Percentiles rank a stretch among this genome's conserved stretches.
Evolutionary conservation across 2,888 invertebrate genomes (phyloP).

Genomic region (Drosophila cracens): DNA sequence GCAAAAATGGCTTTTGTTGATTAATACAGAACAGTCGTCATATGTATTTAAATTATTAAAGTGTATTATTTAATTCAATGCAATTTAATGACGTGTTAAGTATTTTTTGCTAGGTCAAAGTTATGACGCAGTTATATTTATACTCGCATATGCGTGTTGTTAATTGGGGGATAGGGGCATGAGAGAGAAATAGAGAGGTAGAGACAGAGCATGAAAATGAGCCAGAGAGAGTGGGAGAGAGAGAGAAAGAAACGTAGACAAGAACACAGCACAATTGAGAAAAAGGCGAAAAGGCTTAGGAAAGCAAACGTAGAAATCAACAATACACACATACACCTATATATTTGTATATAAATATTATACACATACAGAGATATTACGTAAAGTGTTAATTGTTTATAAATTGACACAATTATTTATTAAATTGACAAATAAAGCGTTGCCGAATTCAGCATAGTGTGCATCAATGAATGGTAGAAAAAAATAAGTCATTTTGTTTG

Average conservation of each 20-base stretch:
- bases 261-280: constrained; percentile 22
- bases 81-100: not conserved
- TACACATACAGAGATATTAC: constrained; percentile 47
- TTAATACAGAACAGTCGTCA: not conserved
- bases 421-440: constrained; percentile 52
- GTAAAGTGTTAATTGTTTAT: constrained; percentile 56
- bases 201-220: constrained; percentile 20
- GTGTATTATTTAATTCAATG: not conserved
- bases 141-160: not conserved
- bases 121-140: constrained; percentile 54
- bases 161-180: constrained; percentile 12
- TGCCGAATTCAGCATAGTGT: constrained; percentile 13
- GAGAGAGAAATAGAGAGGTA: constrained; percentile 1
- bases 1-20: constrained; percentile 6
- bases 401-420: constrained; percentile 53
- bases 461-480: constrained; percentile 45
- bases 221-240: constrained; percentile 5
- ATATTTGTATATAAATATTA: constrained; percentile 15
- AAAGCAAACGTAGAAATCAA: constrained; percentile 43
- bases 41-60: not conserved
- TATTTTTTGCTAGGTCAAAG: constrained; percentile 19
- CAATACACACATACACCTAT: constrained; percentile 9
- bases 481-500: not conserved
- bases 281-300: constrained; percentile 44
- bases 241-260: constrained; percentile 24